Conservation (phyloP, 2,888 invertebrate genomes). For the Lumbricus terrestris region DNA sequence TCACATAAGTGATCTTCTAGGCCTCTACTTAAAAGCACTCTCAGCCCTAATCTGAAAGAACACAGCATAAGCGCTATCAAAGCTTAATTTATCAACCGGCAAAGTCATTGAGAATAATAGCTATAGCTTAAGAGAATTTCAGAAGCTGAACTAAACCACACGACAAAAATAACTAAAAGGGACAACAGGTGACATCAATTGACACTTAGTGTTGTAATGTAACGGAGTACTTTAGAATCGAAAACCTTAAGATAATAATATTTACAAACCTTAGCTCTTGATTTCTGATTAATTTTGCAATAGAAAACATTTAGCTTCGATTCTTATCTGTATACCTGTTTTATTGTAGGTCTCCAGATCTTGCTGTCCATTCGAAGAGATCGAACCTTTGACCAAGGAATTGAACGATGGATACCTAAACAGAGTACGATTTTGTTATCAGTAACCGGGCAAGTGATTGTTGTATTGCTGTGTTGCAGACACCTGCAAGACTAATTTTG, state of each 20-base stretch:
- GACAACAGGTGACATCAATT: not conserved
- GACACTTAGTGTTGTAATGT: not conserved
- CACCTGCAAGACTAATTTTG: too few species aligned
- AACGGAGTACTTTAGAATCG: not conserved
- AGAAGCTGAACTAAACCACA: too few species aligned
- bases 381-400: conserved; percentile 89
- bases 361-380: conserved; percentile 66
- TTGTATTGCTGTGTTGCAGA: too few species aligned
- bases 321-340: conserved; percentile 43
- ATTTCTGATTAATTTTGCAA: too few species aligned
- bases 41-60: not conserved
- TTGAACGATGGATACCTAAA: conserved; percentile 78
- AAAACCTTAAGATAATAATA: not conserved
- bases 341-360: conserved; percentile 54
- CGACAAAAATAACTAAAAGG: not conserved
- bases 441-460: too few species aligned
- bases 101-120: not conserved
- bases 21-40: not conserved
- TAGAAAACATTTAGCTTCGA: too few species aligned
- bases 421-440: too few species aligned
- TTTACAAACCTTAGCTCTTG: not conserved
- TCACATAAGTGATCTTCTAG: not conserved
- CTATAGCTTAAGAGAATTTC: not conserved
- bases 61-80: too few species aligned
- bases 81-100: not conserved